Base-by-base conservation (phyloP, 2,113 vertebrate species). In the Pelusios castaneus region DNA sequence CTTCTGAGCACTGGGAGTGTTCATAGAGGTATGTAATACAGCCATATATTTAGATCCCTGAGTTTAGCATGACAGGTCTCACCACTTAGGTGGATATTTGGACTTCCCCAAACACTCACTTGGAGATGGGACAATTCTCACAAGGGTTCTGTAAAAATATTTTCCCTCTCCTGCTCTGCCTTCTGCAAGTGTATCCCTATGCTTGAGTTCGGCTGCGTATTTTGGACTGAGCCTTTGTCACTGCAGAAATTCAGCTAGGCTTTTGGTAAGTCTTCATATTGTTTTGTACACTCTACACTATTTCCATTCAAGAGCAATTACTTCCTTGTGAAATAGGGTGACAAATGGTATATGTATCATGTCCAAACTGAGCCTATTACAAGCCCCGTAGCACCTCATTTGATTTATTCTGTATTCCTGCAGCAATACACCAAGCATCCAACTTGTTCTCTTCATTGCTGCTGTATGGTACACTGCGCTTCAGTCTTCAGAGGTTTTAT, bases 221-320 rank as follows among this genome's bases (percentile, higher is more conserved):
- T 67, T 34, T 41, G 16, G 27, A 13, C 63, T 38, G 52, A 34
- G 31, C 73, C 55, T 38, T 70, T 79, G 49, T 84, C 60, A 47
- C 11, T 6, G 29, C 29, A 70, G 47, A 38, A 67, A 80, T 85
- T 27, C 38, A n/a, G n/a, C 25, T 11, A 31, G 47, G 41, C 19
- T 22, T 38, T 73, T 19, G 9, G 21, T 41, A 38, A 38, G n/a
- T 73, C 31, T 90, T 43, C 43, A 13, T 80, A 34, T n/a, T 22
- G 67, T 85, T 73, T 11, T 51, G 49, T 49, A 90, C 79, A 49
- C 89, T 84, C 25, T 2, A 34, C 52, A 77, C 31, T 76, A 83
- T 51, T 73, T 89, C 45, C 85, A 76, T 93, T 91, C 63, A 86
- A 89, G 92, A 84, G 79, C 70, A 54, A 47, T 41, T 25, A 8